Base-by-base conservation (phyloP, 2,797 vertebrate species). In the Gambelia wislizenii region DNA sequence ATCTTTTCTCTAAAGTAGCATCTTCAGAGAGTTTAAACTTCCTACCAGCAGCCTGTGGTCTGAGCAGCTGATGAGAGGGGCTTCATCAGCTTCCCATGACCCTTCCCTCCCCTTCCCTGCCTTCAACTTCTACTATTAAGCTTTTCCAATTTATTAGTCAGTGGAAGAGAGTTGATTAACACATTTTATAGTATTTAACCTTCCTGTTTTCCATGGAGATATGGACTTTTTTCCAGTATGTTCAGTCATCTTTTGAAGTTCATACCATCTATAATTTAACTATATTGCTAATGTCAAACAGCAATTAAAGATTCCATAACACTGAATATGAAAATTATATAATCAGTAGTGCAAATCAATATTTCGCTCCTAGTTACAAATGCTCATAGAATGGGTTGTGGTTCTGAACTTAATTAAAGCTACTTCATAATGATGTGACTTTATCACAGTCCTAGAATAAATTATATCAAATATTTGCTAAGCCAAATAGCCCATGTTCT, bases 301-400 rank as follows among this genome's bases (percentile, higher is more conserved):
- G 85, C 88, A 93, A 91, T 88, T 91, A 92, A 85, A 87, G 86
- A 89, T 87, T 88, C 84, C 87, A 47, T 91, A 94, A 91, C 92
- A 92, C 42, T 86, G 95, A 95, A 92, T 93, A 94, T 96, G 94
- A 96, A 75, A 96, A 97, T 97, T 39, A 93, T 92, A 95, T 94
- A 95, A 96, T 95, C 91, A 90, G 84, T 86, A 95, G 94, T 86
- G 80, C 92, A 93, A 96, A 96, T 95, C 92, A 94, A 90, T 95
- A 95, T 92, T 92, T 83, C 92, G 89, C 90, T 92, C 94, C 93
- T 89, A 85, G 96, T 96, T 96, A 90, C 90, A 95, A 95, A 95
- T 85, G 49, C 54, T 92, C 89, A 94, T 94, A 88, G 76, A 89
- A 90, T 92, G 78, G 18, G 92, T 93, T 90, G 25, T 85, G 85